Conservation (phyloP, 2,797 vertebrate genomes). For the Pitangus sulphuratus region DNA sequence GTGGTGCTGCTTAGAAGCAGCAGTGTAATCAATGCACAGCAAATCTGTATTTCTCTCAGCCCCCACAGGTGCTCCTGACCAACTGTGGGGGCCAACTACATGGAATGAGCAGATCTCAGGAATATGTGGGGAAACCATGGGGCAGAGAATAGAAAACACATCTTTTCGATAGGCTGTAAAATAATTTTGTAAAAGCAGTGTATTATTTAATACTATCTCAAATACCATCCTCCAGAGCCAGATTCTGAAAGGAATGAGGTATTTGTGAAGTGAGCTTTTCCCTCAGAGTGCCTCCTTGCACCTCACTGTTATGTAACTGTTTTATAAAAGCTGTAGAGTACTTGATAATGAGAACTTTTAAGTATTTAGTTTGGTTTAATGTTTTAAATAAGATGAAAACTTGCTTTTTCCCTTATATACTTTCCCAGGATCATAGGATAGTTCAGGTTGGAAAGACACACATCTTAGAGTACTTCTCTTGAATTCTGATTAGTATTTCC, state of each 20-base stretch:
- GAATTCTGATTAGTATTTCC: background rate
- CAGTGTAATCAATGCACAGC: rapidly evolving
- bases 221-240: background rate
- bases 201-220: background rate
- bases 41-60: background rate
- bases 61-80: background rate
- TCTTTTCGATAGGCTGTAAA: background rate
- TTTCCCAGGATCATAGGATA: background rate
- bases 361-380: background rate
- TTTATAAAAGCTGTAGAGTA: background rate
- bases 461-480: background rate
- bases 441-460: conserved; percentile 32
- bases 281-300: background rate
- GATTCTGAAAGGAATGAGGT: background rate
- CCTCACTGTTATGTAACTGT: background rate
- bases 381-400: background rate
- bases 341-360: background rate
- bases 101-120: background rate
- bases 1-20: background rate
- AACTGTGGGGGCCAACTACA: background rate
- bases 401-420: background rate
- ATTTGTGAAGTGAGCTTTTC: background rate
- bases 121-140: background rate
- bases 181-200: background rate
- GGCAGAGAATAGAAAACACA: background rate